A percentile compares a stretch with the other conserved stretches of the same genome.
Evolutionary conservation across 2,797 vertebrate species (phyloP).

Genomic region (Eurystomus glaucurus): DNA sequence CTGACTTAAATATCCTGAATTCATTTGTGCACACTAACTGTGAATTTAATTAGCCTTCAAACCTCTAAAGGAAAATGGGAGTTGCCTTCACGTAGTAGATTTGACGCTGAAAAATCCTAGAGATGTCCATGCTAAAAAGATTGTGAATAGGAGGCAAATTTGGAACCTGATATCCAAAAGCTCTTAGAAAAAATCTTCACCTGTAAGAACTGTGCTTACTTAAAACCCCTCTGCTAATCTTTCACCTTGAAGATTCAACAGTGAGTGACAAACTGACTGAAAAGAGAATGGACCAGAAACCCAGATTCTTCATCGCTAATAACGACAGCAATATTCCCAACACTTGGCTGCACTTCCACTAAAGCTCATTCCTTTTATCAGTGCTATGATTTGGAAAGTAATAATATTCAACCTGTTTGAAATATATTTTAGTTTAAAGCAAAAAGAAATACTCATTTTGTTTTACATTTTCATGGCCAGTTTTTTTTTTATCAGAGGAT

Average conservation of each 20-base stretch:
- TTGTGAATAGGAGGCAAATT: not conserved
- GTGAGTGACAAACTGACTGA: conserved; percentile 52
- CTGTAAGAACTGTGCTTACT: not conserved
- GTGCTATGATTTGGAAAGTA: conserved; percentile 39
- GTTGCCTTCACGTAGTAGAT: not conserved
- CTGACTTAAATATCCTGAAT: conserved; percentile 12
- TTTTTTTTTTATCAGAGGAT: not conserved
- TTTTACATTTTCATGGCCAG: not conserved
- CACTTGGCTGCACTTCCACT: conserved; percentile 51
- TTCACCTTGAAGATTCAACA: conserved; percentile 66
- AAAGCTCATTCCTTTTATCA: conserved; percentile 36
- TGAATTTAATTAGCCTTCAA: conserved; percentile 24
- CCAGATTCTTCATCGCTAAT: not conserved
- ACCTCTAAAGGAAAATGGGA: conserved; percentile 18
- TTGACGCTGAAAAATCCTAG: not conserved
- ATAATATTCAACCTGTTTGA: conserved; percentile 30
- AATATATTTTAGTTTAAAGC: conserved; percentile 24
- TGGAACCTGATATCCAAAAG: not conserved
- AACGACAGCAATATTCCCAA: not conserved
- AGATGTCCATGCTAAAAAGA: not conserved
- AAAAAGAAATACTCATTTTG: not conserved
- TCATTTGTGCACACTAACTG: not conserved
- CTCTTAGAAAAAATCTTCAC: conserved; percentile 9
- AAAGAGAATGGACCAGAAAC: conserved; percentile 48
- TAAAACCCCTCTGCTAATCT: conserved; percentile 30